phyloP scores from a whole-genome alignment of 1,140 invertebrate species.

The Stegodyphus dumicola region DNA sequence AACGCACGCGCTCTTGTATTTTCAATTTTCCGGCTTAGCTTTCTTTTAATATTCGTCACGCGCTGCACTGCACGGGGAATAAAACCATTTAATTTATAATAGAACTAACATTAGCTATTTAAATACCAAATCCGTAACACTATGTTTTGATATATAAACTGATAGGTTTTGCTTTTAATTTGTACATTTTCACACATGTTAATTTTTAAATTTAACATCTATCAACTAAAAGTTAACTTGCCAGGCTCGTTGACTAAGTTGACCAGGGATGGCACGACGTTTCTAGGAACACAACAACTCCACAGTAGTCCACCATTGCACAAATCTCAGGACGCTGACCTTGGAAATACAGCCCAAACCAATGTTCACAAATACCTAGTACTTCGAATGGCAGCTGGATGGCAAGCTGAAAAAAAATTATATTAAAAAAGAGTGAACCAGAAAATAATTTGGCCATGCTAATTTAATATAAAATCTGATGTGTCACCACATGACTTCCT shows the following conservation, averaged over 20 bases:
- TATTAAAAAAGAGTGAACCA: neutral
- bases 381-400: conserved; percentile 88
- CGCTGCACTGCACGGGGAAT: too few species aligned
- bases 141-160: too few species aligned
- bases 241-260: conserved; percentile 64
- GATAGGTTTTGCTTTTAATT: too few species aligned
- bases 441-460: neutral
- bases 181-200: too few species aligned
- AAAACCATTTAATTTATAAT: too few species aligned
- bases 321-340: conserved; percentile 86
- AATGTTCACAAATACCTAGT: conserved; percentile 87
- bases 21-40: too few species aligned
- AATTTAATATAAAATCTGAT: neutral
- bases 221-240: conserved; percentile 15
- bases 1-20: too few species aligned
- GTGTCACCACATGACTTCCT: too few species aligned
- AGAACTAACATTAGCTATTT: too few species aligned
- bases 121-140: too few species aligned
- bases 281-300: conserved; percentile 91
- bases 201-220: too few species aligned
- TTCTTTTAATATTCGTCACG: too few species aligned
- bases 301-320: conserved; percentile 93
- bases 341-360: conserved; percentile 89
- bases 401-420: conserved; percentile 80
- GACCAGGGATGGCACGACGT: conserved; percentile 56